Percentiles rank a stretch among this genome's conserved stretches.
Evolutionary conservation across 2,888 invertebrate species (phyloP).

Genomic region (Tinea pellionella): DNA sequence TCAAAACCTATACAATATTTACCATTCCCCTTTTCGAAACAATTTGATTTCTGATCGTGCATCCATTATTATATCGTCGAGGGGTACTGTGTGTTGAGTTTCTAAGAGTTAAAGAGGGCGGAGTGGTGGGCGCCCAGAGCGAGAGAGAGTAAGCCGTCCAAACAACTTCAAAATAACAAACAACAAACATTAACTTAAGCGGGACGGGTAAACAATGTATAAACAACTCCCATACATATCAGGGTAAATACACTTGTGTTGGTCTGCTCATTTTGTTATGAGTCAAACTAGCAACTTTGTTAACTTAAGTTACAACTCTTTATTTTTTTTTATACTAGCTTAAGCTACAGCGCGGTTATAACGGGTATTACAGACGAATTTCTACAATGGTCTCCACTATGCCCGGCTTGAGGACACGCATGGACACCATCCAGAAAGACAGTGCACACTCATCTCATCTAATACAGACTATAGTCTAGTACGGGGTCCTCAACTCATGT

Average conservation of each 20-base stretch:
- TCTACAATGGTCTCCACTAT: too few species aligned
- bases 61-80: neutral
- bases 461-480: too few species aligned
- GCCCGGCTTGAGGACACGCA: too few species aligned
- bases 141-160: neutral
- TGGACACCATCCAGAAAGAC: too few species aligned
- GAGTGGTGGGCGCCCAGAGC: neutral
- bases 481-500: too few species aligned
- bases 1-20: too few species aligned
- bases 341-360: too few species aligned
- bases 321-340: too few species aligned
- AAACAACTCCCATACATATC: conserved; percentile 9
- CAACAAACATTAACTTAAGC: conserved; percentile 13
- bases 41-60: neutral
- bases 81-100: neutral
- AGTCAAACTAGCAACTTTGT: too few species aligned
- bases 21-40: neutral
- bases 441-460: too few species aligned
- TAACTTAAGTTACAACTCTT: too few species aligned
- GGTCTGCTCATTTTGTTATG: neutral
- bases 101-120: neutral
- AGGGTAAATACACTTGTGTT: neutral
- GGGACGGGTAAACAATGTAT: conserved; percentile 12
- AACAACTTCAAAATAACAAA: conserved; percentile 21
- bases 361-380: too few species aligned